Percentiles rank a stretch among this genome's conserved stretches.
Conservation (phyloP, 2,797 vertebrate species). For the Takifugu rubripes region DNA sequence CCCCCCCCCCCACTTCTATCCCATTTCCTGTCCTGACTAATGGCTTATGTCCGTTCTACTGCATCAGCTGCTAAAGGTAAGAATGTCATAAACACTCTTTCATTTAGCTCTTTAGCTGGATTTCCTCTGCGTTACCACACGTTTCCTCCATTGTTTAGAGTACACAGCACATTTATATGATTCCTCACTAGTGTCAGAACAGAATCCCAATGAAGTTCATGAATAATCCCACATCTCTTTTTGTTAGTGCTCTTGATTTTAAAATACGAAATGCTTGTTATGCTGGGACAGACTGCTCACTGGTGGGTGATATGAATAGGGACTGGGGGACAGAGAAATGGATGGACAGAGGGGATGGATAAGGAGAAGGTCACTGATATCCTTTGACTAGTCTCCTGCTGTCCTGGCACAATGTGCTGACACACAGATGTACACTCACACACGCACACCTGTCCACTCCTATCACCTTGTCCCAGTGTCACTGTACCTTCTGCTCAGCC, state of each 20-base stretch:
- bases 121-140: slow-evolving; percentile 19
- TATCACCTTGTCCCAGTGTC: slow-evolving; percentile 75
- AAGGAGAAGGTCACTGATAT: slow-evolving; percentile 70
- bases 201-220: slow-evolving; percentile 42
- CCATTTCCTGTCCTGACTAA: slow-evolving; percentile 8
- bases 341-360: slow-evolving; percentile 51
- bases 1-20: neutral
- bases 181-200: slow-evolving; percentile 59
- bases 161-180: slow-evolving; percentile 56
- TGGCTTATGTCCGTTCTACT: slow-evolving; percentile 33
- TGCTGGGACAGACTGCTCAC: slow-evolving; percentile 21
- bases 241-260: slow-evolving; percentile 37
- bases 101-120: slow-evolving; percentile 28
- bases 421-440: slow-evolving; percentile 46
- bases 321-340: slow-evolving; percentile 32
- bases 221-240: slow-evolving; percentile 57
- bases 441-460: slow-evolving; percentile 66
- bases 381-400: slow-evolving; percentile 72
- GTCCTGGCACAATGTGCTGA: slow-evolving; percentile 67
- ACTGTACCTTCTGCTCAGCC: slow-evolving; percentile 68
- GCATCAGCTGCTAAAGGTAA: slow-evolving; percentile 77
- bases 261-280: slow-evolving; percentile 34
- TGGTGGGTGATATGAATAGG: slow-evolving; percentile 33
- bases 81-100: slow-evolving; percentile 38
- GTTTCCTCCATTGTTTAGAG: slow-evolving; percentile 29